These are phyloP conservation scores for Cryptophagus acutangulus DNA, from an alignment of 2,888 invertebrate genomes.

Conservation along the genomic window DNA sequence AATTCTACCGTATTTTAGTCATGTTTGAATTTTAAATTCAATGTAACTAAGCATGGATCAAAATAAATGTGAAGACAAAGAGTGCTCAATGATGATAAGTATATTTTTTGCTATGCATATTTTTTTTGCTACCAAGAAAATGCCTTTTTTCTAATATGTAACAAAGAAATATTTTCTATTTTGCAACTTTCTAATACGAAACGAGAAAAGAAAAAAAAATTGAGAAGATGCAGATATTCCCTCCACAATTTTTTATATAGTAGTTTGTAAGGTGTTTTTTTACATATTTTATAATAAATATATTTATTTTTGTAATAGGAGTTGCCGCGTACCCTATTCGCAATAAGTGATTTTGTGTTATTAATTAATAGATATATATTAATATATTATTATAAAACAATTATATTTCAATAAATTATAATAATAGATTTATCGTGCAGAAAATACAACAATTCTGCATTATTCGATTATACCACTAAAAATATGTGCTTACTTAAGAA, in stretches of 20 bases:
- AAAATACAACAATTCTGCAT: constrained; percentile 6
- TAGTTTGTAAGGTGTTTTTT: constrained; percentile 38
- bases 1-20: constrained; percentile 13
- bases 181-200: constrained; percentile 22
- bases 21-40: not conserved
- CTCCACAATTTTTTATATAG: constrained; percentile 41
- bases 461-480: constrained; percentile 14
- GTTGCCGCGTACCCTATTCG: constrained; percentile 41
- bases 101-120: constrained; percentile 31
- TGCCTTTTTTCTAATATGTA: constrained; percentile 38
- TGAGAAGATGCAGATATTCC: constrained; percentile 37
- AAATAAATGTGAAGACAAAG: constrained; percentile 14
- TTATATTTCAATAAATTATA: no score
- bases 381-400: constrained; percentile 39
- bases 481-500: constrained; percentile 11
- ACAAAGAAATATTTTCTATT: constrained; percentile 25
- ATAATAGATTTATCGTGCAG: no score
- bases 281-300: constrained; percentile 29
- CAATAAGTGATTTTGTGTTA: constrained; percentile 49
- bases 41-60: constrained; percentile 35
- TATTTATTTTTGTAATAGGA: constrained; percentile 40
- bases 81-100: not conserved
- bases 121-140: constrained; percentile 41
- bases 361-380: constrained; percentile 44
- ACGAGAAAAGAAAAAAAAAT: not conserved